These are phyloP conservation scores for Coregonus sp. DNA, from an alignment of 2,797 vertebrate species.

Conservation along the genomic window DNA sequence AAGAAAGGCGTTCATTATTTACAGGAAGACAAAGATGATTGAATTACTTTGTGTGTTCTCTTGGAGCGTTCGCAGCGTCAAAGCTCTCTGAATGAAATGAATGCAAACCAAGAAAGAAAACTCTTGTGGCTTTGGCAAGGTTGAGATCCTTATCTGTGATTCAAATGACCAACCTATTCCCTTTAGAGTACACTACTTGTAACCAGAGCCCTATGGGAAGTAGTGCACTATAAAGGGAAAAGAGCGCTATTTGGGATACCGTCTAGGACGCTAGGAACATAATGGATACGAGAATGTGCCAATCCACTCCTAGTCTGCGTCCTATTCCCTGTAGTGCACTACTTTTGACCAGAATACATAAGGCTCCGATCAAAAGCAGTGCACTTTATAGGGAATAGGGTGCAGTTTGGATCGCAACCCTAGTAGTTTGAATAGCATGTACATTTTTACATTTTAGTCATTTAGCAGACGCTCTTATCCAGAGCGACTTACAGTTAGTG, in stretches of 20 bases:
- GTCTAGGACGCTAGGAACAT: too few relatives aligned
- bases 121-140: neutral
- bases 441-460: too few relatives aligned
- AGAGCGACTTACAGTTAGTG: too few relatives aligned
- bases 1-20: constrained; percentile 8
- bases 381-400: too few relatives aligned
- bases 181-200: neutral
- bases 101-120: neutral
- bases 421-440: constrained; percentile 19
- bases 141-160: neutral
- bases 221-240: neutral
- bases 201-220: neutral
- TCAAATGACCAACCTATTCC: neutral
- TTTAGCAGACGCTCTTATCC: too few relatives aligned
- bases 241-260: neutral
- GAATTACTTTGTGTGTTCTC: neutral
- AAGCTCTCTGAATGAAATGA: neutral
- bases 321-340: too few relatives aligned
- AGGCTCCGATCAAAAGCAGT: too few relatives aligned
- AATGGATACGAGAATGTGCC: too few relatives aligned
- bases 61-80: neutral
- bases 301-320: too few relatives aligned
- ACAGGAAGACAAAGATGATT: neutral
- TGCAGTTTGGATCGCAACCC: too few relatives aligned
- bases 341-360: too few relatives aligned